A percentile compares a stretch with the other conserved stretches of the same genome.
Conservation (phyloP, 2,113 vertebrate species). For the Psammodynastes pulverulentus region DNA sequence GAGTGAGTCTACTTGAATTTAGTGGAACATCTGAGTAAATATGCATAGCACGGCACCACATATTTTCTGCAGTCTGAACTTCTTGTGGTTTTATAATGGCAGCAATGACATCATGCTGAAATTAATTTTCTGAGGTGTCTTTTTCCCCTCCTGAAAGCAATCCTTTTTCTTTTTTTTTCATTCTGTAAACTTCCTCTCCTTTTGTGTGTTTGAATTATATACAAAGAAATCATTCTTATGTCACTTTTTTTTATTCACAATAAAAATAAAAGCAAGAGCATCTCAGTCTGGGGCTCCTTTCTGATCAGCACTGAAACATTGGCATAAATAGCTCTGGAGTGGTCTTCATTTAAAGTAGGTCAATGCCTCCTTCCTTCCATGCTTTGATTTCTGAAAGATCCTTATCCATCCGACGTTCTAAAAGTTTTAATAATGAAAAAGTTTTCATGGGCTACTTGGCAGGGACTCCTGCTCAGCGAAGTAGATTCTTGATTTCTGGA, state of each 20-base stretch:
- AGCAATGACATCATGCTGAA: not conserved
- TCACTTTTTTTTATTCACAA: not conserved
- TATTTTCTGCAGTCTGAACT: not conserved
- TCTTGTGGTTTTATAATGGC: not conserved
- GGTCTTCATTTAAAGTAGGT: not conserved
- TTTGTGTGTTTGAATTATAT: not conserved
- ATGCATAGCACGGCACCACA: not conserved
- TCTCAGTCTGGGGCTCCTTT: no score
- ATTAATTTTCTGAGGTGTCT: not conserved
- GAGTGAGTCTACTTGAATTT: not conserved
- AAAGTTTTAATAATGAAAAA: not conserved
- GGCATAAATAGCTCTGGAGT: not conserved
- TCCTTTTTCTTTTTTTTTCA: not conserved
- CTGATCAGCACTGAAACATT: not conserved
- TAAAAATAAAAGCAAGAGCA: not conserved
- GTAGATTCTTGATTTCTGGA: constrained; percentile 35
- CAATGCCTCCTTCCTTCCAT: not conserved
- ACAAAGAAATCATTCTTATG: not conserved
- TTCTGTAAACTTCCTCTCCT: not conserved
- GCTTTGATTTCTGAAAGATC: not conserved
- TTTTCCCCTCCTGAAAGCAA: not conserved
- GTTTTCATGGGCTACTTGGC: not conserved
- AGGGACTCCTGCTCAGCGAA: constrained; percentile 40
- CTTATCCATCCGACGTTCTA: not conserved
- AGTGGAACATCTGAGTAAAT: not conserved